phyloP scores from a whole-genome alignment of 2,113 vertebrate genomes.

The Salvelinus namaycush region DNA sequence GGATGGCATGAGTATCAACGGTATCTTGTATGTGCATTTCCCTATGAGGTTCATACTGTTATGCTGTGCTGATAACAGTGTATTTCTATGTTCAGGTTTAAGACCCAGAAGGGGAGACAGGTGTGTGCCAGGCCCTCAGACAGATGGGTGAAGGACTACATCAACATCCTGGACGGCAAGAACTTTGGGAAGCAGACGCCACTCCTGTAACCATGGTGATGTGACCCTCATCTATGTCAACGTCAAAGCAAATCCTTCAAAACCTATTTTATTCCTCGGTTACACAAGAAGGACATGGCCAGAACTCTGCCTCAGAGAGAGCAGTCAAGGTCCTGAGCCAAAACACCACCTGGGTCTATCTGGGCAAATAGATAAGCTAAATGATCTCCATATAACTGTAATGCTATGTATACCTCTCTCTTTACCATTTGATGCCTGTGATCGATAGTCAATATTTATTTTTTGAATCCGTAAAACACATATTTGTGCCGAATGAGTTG shows the following conservation, averaged over 20 bases:
- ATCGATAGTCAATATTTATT: no score
- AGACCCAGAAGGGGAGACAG: constrained; percentile 35
- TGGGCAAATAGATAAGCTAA: not conserved
- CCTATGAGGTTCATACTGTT: not conserved
- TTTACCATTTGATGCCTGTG: no score
- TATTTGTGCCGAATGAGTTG: no score
- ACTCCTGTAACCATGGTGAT: constrained; percentile 41
- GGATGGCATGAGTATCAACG: no score
- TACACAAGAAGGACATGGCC: not conserved
- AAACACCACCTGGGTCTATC: not conserved
- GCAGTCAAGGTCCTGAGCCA: not conserved
- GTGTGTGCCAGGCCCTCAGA: constrained; percentile 61
- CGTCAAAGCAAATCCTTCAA: not conserved
- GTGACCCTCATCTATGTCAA: not conserved
- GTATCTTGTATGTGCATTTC: no score
- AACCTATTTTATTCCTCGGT: not conserved
- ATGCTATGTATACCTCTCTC: not conserved
- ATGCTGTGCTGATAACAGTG: not conserved
- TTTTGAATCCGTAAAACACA: no score
- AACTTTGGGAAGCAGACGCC: not conserved
- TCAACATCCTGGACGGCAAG: constrained; percentile 45
- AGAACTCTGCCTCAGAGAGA: not conserved
- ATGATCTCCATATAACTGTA: not conserved
- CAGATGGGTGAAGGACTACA: constrained; percentile 59
- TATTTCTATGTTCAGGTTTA: constrained; percentile 54